Conservation (phyloP, 2,113 vertebrate genomes). For the Chloropsis hardwickii region DNA sequence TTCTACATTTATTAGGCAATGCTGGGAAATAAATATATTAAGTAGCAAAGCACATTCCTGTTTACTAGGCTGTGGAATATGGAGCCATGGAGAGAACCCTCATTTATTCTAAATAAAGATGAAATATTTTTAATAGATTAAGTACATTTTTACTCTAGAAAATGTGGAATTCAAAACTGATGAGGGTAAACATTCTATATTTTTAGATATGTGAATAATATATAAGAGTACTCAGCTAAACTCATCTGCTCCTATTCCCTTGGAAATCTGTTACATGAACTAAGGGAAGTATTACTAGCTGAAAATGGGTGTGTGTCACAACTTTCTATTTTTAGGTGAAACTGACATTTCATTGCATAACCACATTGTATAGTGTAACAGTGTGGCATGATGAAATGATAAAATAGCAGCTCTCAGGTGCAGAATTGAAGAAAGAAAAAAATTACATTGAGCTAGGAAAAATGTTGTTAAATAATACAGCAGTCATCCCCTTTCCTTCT, state of each 20-base stretch:
- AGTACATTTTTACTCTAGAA: not conserved
- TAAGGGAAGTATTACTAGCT: not conserved
- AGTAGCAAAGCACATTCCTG: not conserved
- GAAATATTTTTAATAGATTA: not conserved
- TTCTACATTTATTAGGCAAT: not conserved
- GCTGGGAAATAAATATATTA: not conserved
- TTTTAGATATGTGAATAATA: not conserved
- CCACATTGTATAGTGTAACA: not conserved
- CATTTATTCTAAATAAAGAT: not conserved
- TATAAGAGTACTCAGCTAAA: not conserved
- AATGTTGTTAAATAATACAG: not conserved
- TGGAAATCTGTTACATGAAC: not conserved
- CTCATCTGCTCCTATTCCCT: not conserved
- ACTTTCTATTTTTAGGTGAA: not conserved
- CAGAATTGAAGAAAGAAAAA: not conserved
- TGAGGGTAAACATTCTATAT: not conserved
- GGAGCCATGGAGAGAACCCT: not conserved
- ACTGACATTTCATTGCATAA: not conserved
- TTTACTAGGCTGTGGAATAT: not conserved
- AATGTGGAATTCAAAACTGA: not conserved
- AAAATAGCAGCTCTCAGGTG: not conserved
- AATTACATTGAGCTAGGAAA: not conserved
- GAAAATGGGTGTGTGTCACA: not conserved
- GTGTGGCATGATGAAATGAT: not conserved
- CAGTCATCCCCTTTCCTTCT: not conserved